phyloP scores from a whole-genome alignment of 2,113 vertebrate species.

The Cebidichthys violaceus region DNA sequence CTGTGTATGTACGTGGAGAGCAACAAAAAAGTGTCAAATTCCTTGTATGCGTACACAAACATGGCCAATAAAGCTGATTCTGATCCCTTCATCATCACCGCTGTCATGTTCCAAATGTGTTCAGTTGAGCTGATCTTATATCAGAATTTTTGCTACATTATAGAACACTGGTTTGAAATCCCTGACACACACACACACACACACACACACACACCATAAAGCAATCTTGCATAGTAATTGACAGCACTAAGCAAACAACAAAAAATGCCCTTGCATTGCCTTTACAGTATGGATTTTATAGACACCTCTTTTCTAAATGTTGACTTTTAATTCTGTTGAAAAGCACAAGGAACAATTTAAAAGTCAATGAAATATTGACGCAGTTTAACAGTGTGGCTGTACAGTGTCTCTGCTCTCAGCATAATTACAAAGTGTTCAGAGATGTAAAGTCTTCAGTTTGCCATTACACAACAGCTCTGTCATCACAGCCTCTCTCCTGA shows the following conservation, averaged over 20 bases:
- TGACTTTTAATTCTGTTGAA: neutral
- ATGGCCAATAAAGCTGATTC: too few relatives aligned
- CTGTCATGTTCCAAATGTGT: neutral
- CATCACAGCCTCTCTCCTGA: neutral
- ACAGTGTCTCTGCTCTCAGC: neutral
- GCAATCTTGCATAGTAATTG: neutral
- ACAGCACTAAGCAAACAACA: neutral
- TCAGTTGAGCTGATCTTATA: too few relatives aligned
- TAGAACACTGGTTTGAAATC: neutral
- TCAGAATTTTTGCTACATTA: too few relatives aligned
- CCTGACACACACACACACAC: neutral
- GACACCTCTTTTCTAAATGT: neutral
- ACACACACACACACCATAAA: too few relatives aligned
- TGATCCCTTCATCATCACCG: neutral
- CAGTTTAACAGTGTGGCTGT: neutral
- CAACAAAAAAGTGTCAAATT: too few relatives aligned
- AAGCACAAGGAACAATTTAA: constrained; percentile 1
- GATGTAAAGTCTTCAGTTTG: constrained; percentile 10
- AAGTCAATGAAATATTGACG: neutral
- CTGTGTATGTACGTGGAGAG: too few relatives aligned
- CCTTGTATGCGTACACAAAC: too few relatives aligned
- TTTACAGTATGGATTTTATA: neutral
- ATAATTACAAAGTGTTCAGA: constrained; percentile 10
- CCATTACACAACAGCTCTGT: constrained; percentile 1
- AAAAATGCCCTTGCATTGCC: neutral